These are phyloP conservation scores for Zelostemma sp. DNA, from an alignment of 1,140 invertebrate species.

Conservation along the genomic window DNA sequence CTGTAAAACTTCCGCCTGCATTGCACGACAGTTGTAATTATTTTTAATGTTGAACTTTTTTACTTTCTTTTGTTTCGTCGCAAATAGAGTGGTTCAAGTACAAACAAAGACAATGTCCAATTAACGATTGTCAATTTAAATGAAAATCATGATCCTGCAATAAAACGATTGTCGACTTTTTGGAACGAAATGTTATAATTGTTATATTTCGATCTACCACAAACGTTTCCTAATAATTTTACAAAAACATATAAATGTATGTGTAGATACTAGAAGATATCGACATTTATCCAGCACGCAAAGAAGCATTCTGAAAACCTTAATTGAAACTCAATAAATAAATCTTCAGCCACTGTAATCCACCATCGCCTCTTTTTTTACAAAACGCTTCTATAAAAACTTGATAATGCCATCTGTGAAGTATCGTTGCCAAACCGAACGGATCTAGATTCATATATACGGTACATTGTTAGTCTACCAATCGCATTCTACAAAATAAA, in stretches of 20 bases:
- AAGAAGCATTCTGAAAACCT: slow-evolving; percentile 4
- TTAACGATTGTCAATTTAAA: too few species aligned
- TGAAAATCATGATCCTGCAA: neutral
- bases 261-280: neutral
- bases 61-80: too few species aligned
- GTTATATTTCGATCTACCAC: slow-evolving; percentile 1
- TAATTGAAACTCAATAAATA: neutral
- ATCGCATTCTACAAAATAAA: slow-evolving; percentile 5
- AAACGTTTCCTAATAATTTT: slow-evolving; percentile 7
- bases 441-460: neutral
- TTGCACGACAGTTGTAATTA: too few species aligned
- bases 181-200: neutral
- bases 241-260: slow-evolving; percentile 11
- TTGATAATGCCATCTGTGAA: neutral
- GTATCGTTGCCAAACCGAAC: neutral
- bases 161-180: neutral
- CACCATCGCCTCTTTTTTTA: neutral
- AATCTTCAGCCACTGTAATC: neutral
- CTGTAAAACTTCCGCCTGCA: too few species aligned
- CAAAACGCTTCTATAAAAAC: slow-evolving; percentile 1
- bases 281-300: neutral
- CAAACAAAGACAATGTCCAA: too few species aligned
- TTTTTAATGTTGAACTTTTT: too few species aligned
- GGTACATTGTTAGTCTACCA: neutral
- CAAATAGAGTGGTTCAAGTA: too few species aligned